Base-by-base conservation (phyloP, 2,888 invertebrate genomes). In the Parnassius orleans region DNA sequence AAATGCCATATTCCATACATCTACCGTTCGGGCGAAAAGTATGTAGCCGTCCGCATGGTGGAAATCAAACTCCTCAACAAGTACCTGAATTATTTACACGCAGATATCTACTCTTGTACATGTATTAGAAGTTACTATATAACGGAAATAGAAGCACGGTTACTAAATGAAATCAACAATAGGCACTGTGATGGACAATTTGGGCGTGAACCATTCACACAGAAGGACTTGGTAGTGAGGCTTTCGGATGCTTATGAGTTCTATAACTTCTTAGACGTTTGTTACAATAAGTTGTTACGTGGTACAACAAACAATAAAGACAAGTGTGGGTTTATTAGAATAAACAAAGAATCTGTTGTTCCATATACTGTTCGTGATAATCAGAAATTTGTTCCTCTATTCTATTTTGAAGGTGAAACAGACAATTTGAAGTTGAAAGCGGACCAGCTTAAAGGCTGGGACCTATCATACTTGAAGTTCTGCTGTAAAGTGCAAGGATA, bases 401-500 rank as follows among this genome's bases (percentile, higher is more conserved):
- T 97, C 84, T 98, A 97, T 81, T 92, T 92, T 76, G 96, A 96
- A 85, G 97, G 97, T 70, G 97, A 97, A 90, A 97, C 97, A n/a
- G 97, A 97, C 83, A 97, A 96, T 89, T 92, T 98, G 44, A 96
- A 96, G 81, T 93, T 95, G 66, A 96, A 97, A 80, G 96, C 97
- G 2, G 96, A 97, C 76, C 95, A 96, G 82, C 87, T 98, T 47
- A 96, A 96, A 78, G 97, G 97, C 65, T 98, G 98, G 98, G 97
- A 98, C 86, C 88, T 98, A 70, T 96, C 97, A 0, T 98, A 98
- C 84, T 92, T 98, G 68, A 98, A 98, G 86, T 97, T 98, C 84
- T 98, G 98, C 87, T 98, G 98, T 87, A 98, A 97, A 89, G 97
- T 98, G 69, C 97, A 97, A 87, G 97, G 58, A 97, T 98, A 72